Percentiles rank a stretch among this genome's conserved stretches.
phyloP scores from a whole-genome alignment of 2,797 vertebrate species.

The Staurois parvus region DNA sequence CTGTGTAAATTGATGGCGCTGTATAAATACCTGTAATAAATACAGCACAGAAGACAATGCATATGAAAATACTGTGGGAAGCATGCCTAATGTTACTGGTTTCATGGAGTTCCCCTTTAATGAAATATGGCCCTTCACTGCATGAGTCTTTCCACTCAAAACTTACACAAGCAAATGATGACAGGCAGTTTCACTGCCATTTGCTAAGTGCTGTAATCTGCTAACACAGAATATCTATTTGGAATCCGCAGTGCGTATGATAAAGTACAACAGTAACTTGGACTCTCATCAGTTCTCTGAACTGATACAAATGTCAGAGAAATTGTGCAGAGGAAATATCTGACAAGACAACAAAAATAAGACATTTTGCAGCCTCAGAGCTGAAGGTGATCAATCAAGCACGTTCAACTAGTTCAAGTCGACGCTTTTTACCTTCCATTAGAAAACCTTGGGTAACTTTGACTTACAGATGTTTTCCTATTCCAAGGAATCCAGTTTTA shows the following conservation, averaged over 20 bases:
- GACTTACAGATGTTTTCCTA: neutral
- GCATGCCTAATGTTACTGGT: neutral
- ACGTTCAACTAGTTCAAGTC: slow-evolving; percentile 1
- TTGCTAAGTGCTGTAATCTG: no score
- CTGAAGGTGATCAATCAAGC: slow-evolving; percentile 26
- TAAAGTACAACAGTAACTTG: slow-evolving; percentile 32
- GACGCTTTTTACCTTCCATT: slow-evolving; percentile 29
- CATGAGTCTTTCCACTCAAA: no score
- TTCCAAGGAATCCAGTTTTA: neutral
- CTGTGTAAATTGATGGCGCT: no score
- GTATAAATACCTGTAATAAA: no score
- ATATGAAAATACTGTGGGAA: neutral
- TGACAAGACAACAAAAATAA: slow-evolving; percentile 30
- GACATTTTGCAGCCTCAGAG: neutral
- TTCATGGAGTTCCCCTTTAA: neutral
- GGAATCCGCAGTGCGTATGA: neutral
- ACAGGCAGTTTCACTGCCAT: no score
- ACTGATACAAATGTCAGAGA: slow-evolving; percentile 33
- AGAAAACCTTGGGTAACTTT: neutral
- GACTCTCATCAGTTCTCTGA: slow-evolving; percentile 24
- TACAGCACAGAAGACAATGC: no score
- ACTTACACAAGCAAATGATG: no score
- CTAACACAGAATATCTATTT: slow-evolving; percentile 18
- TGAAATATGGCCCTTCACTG: neutral
- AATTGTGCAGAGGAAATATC: slow-evolving; percentile 35